These are phyloP conservation scores for Pantelozetes paolii DNA, from an alignment of 2,888 invertebrate species.

Conservation along the genomic window DNA sequence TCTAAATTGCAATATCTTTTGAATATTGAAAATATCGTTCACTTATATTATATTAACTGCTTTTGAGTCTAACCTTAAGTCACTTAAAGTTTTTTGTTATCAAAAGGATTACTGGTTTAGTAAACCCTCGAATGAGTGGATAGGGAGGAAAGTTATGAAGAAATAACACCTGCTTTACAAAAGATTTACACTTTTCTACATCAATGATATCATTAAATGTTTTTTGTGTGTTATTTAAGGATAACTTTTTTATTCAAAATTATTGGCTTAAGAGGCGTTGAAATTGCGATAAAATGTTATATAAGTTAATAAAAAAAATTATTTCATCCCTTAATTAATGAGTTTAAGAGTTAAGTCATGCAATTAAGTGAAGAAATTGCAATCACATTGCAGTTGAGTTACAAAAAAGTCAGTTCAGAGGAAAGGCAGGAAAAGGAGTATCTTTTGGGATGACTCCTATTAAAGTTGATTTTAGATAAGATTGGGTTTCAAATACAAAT, in stretches of 20 bases:
- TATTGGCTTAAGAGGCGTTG: conserved; percentile 29
- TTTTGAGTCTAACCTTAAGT: neutral
- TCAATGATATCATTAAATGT: neutral
- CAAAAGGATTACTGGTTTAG: conserved; percentile 13
- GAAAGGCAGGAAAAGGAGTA: too few species aligned
- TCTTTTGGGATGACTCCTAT: neutral
- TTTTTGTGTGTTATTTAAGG: neutral
- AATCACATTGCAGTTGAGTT: neutral
- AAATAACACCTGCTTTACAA: neutral
- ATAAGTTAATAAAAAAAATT: conserved; percentile 13
- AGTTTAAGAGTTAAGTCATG: conserved; percentile 31
- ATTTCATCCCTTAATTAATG: conserved; percentile 1
- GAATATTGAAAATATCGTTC: neutral
- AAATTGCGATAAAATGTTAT: conserved; percentile 16
- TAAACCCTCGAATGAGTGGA: neutral
- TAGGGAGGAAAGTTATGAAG: neutral
- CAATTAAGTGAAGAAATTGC: conserved; percentile 22
- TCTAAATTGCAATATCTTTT: neutral
- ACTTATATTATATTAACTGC: neutral
- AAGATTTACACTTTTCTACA: neutral
- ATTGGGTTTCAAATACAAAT: too few species aligned
- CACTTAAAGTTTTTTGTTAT: neutral
- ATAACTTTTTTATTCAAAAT: conserved; percentile 6
- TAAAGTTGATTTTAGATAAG: neutral
- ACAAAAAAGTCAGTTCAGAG: neutral